Percentiles rank a stretch among this genome's conserved stretches.
Conservation (phyloP, 1,140 invertebrate species). For the Acromyrmex heyeri region DNA sequence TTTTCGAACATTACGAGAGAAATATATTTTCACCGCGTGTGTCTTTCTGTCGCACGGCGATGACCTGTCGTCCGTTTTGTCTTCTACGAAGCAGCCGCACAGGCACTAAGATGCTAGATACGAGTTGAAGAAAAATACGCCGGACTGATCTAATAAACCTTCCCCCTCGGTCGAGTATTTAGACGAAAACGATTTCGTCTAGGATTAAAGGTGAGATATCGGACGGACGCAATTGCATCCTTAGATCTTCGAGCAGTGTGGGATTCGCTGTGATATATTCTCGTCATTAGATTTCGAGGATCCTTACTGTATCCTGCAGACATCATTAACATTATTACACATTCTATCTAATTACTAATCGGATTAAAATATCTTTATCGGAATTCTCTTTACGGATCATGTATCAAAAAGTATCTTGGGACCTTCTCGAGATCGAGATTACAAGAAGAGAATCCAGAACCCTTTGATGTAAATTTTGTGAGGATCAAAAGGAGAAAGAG, state of each 20-base stretch:
- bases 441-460: not conserved
- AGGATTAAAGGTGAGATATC: conserved; percentile 68
- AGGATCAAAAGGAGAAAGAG: not conserved
- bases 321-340: conserved; percentile 39
- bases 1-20: not conserved
- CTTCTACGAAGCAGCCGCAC: conserved; percentile 22
- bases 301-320: not conserved
- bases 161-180: conserved; percentile 27
- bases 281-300: conserved; percentile 47
- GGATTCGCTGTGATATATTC: conserved; percentile 34
- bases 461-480: conserved; percentile 39
- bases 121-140: conserved; percentile 68
- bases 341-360: conserved; percentile 55
- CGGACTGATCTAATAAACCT: conserved; percentile 45
- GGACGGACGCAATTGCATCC: conserved; percentile 41
- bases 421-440: conserved; percentile 1
- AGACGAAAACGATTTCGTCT: conserved; percentile 68
- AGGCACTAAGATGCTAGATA: conserved; percentile 66
- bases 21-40: not conserved
- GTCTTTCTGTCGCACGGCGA: not conserved
- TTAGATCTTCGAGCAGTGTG: conserved; percentile 13
- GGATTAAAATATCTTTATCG: conserved; percentile 11
- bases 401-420: not conserved
- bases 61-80: not conserved
- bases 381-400: conserved; percentile 19